phyloP scores from a whole-genome alignment of 2,888 invertebrate genomes.

The Panopea generosa region DNA sequence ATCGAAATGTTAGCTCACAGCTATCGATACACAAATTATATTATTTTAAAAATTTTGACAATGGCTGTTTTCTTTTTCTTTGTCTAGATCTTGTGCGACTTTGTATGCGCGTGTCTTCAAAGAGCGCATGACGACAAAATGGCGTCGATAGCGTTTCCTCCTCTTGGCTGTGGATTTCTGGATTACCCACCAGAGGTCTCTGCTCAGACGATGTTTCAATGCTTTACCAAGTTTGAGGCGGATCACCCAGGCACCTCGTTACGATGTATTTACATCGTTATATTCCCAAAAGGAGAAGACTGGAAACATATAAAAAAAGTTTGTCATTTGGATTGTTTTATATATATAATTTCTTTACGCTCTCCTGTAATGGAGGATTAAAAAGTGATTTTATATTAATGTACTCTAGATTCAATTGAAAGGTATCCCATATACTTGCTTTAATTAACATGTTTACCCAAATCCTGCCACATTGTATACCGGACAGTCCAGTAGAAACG shows the following conservation, averaged over 20 bases:
- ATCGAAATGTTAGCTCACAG: not conserved
- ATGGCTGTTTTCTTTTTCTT: no score
- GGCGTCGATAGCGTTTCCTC: conserved; percentile 52
- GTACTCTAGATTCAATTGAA: no score
- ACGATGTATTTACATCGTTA: conserved; percentile 28
- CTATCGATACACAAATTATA: no score
- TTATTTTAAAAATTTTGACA: no score
- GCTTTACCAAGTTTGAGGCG: conserved; percentile 37
- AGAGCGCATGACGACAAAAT: conserved; percentile 42
- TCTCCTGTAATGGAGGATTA: no score
- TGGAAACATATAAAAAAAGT: conserved; percentile 50
- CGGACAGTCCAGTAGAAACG: no score
- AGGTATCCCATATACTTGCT: no score
- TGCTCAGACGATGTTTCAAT: conserved; percentile 32
- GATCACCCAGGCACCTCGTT: conserved; percentile 19
- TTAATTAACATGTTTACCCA: no score
- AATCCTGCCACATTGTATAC: no score
- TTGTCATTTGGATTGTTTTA: no score
- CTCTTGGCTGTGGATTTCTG: conserved; percentile 51
- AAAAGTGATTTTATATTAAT: no score
- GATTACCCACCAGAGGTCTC: conserved; percentile 32
- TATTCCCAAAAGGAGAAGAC: conserved; percentile 41
- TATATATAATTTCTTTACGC: no score
- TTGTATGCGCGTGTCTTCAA: conserved; percentile 33
- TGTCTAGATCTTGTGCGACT: conserved; percentile 37